Evolutionary conservation across 2,113 vertebrate species (phyloP), one percentile per base, ranked within the genome.

Genomic region (Asarcornis scutulata): DNA sequence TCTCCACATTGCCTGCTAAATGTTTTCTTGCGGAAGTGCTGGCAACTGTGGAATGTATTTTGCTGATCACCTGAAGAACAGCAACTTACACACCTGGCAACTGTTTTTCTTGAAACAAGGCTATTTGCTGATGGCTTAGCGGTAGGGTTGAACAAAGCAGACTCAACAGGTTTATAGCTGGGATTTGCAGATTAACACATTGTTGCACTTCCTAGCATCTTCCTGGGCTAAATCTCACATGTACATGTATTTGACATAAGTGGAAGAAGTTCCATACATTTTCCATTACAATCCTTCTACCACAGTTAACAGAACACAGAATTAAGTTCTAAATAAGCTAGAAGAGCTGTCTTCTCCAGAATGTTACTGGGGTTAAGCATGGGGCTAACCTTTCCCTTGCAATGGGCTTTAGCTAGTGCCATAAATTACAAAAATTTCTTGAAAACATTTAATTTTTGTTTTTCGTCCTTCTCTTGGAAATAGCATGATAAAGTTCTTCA

Each of bases 161-260:
- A 14, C 66, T 53, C 14, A 1, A 11, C 22, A 29, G 31, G 21
- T 88, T 95, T 97, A 93, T 67, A 62, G 81, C 67, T 95, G 75
- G 72, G 91, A 86, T 93, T 95, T 92, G 32, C 88, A 68, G 86
- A 83, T 95, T 95, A 96, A 83, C 76, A 40, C 87, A 11, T 50
- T 63, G 8, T 23, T 73, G 58, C 84, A 58, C 50, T 90, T 89
- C 46, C 36, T 32, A 66, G 58, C 58, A 32, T 68, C 71, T 81
- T 88, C 44, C 48, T 58, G 69, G 77, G 42, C 86, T 88, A 18
- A 69, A 72, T 92, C 69, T 74, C 53, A 69, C 86, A 77, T 93
- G 74, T 58, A 73, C 86, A 77, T 93, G 74, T 58, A 14, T 86
- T 81, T 50, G 17, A 44, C 31, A 8, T 4, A 21, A 91, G 20